A percentile compares a stretch with the other conserved stretches of the same genome.
These are phyloP conservation scores for Coranthus polyacanthus DNA, from an alignment of 2,797 vertebrate species.

Conservation along the genomic window DNA sequence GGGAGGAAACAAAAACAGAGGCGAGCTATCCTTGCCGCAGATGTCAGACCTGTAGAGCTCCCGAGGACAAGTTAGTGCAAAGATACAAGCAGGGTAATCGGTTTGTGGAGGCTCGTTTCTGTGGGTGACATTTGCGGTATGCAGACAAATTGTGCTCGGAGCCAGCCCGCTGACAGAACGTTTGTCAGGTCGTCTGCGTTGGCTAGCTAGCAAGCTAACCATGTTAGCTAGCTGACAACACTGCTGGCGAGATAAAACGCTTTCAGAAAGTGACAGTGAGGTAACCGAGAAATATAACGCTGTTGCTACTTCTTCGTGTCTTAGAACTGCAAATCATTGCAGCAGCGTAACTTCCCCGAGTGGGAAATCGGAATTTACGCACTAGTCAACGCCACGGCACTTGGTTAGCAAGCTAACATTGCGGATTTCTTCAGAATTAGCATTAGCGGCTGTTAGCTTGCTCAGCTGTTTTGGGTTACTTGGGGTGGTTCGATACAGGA, in stretches of 20 bases:
- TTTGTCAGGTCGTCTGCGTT: slow-evolving; percentile 58
- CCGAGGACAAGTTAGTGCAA: neutral
- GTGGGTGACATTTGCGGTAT: slow-evolving; percentile 60
- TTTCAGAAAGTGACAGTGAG: slow-evolving; percentile 50
- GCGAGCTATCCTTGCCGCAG: slow-evolving; percentile 43
- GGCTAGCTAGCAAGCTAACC: slow-evolving; percentile 73
- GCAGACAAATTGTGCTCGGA: slow-evolving; percentile 49
- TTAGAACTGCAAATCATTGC: neutral
- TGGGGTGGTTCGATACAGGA: slow-evolving; percentile 18
- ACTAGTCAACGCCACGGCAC: slow-evolving; percentile 34
- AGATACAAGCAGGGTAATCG: neutral
- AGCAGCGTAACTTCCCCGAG: neutral
- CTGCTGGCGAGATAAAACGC: slow-evolving; percentile 48
- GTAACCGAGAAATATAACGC: neutral
- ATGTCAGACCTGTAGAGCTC: slow-evolving; percentile 39
- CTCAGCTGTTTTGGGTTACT: slow-evolving; percentile 66
- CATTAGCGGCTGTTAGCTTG: slow-evolving; percentile 65
- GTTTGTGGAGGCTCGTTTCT: neutral
- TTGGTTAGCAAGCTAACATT: slow-evolving; percentile 62
- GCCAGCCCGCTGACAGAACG: slow-evolving; percentile 57
- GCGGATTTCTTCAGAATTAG: slow-evolving; percentile 72
- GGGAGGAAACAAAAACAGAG: slow-evolving; percentile 80
- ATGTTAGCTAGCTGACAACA: slow-evolving; percentile 76
- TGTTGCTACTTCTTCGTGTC: neutral
- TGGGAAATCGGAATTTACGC: slow-evolving; percentile 9